Conservation (phyloP, 2,888 invertebrate species). For the Acanthosepion pharaonis region DNA sequence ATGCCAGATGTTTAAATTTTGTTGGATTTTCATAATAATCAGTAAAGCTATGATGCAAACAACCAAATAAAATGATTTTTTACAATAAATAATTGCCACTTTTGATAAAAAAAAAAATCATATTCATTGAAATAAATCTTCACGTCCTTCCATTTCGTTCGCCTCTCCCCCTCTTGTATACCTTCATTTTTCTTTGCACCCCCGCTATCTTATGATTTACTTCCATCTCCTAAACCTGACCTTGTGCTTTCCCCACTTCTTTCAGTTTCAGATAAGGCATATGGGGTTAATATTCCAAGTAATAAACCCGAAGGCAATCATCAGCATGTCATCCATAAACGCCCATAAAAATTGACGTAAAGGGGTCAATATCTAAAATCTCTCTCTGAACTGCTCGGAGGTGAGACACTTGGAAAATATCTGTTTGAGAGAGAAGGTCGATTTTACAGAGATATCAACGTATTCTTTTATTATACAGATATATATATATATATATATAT, state of each 20-base stretch:
- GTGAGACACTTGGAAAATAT: background rate
- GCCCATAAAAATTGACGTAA: background rate
- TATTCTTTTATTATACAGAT: background rate
- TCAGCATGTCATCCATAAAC: conserved; percentile 33
- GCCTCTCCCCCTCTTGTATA: background rate
- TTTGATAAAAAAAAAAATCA: too few species aligned
- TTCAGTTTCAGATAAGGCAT: background rate
- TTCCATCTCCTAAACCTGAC: background rate
- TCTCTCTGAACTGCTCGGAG: background rate
- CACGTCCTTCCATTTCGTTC: background rate
- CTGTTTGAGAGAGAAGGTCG: background rate
- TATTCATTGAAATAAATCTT: too few species aligned
- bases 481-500: background rate
- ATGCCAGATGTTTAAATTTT: too few species aligned
- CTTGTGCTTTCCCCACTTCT: background rate
- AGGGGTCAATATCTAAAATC: conserved; percentile 17
- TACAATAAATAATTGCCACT: too few species aligned
- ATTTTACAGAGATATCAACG: conserved; percentile 2
- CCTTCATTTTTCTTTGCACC: background rate
- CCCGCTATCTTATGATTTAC: background rate
- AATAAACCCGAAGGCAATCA: conserved; percentile 11
- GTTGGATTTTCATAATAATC: too few species aligned
- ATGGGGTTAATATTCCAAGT: background rate
- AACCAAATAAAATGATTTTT: too few species aligned
- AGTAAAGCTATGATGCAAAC: too few species aligned